phyloP scores from a whole-genome alignment of 2,888 invertebrate species.

The Drosophila infuscata region DNA sequence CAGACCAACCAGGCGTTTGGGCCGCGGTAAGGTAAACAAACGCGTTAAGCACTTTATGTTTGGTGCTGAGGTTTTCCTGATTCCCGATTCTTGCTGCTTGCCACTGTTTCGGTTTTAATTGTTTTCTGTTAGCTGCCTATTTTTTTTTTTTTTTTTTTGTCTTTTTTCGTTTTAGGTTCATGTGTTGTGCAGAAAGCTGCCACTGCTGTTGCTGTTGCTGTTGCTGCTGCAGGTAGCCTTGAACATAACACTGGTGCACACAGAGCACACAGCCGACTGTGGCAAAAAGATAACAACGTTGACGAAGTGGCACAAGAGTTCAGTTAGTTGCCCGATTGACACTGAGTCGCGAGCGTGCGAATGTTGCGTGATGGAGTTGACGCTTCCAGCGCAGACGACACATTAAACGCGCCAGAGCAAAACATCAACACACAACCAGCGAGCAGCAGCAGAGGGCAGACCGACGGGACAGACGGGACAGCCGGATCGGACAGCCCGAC shows the following conservation, averaged over 20 bases:
- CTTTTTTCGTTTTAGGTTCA: conserved; percentile 1
- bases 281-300: conserved; percentile 20
- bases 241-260: conserved; percentile 33
- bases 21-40: conserved; percentile 17
- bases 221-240: conserved; percentile 50
- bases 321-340: conserved; percentile 45
- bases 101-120: conserved; percentile 8
- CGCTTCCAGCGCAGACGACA: conserved; percentile 77
- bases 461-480: conserved; percentile 14
- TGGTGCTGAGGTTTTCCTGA: conserved; percentile 31
- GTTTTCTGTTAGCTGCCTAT: neutral
- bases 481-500: conserved; percentile 23
- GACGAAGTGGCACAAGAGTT: conserved; percentile 37
- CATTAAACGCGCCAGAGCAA: conserved; percentile 76
- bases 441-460: neutral
- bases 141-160: neutral
- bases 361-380: conserved; percentile 72
- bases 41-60: conserved; percentile 24
- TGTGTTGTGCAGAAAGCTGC: conserved; percentile 45
- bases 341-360: conserved; percentile 55
- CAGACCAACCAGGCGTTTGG: neutral
- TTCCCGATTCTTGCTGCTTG: conserved; percentile 8
- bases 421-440: conserved; percentile 64
- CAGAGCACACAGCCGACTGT: conserved; percentile 16
- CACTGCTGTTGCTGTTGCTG: conserved; percentile 5